Conservation (phyloP, 35 echinoderm and acorn worm genomes). For the Patiria miniata region DNA sequence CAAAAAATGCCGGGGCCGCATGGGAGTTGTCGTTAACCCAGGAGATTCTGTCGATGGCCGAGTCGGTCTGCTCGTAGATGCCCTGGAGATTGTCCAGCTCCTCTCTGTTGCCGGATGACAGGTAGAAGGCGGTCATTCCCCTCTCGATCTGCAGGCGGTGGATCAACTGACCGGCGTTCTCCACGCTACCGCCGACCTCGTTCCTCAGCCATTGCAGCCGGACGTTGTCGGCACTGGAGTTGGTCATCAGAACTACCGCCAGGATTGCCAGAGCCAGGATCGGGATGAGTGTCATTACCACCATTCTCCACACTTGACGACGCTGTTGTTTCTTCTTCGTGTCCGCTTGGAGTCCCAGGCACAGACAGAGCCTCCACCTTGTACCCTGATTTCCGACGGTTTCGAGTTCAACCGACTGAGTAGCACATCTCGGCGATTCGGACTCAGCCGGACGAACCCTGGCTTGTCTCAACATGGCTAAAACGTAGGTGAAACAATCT, state of each 20-base stretch:
- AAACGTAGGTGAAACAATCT: too few species aligned
- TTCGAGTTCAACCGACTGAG: too few species aligned
- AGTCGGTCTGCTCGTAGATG: neutral
- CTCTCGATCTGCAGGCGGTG: slow-evolving; percentile 40
- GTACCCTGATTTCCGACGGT: too few species aligned
- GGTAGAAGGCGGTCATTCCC: slow-evolving; percentile 17
- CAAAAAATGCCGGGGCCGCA: neutral
- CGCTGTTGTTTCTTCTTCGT: neutral
- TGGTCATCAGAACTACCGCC: neutral
- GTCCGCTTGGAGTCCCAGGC: too few species aligned
- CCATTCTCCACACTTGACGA: neutral
- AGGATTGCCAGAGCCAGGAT: neutral
- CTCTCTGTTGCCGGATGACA: neutral
- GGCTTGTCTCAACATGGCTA: too few species aligned
- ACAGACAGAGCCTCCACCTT: too few species aligned
- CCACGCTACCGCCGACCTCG: neutral
- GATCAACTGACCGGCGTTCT: slow-evolving; percentile 21
- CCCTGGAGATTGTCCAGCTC: neutral
- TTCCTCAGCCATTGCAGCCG: neutral
- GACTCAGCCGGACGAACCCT: too few species aligned
- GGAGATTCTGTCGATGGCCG: neutral
- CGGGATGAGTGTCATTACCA: slow-evolving; percentile 3
- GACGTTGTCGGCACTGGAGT: neutral
- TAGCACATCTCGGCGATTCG: too few species aligned
- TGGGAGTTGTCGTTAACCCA: neutral